Percentiles rank a stretch among this genome's conserved stretches.
Evolutionary conservation across 2,888 invertebrate genomes (phyloP).

Genomic region (Agonopterix subpropinquella): DNA sequence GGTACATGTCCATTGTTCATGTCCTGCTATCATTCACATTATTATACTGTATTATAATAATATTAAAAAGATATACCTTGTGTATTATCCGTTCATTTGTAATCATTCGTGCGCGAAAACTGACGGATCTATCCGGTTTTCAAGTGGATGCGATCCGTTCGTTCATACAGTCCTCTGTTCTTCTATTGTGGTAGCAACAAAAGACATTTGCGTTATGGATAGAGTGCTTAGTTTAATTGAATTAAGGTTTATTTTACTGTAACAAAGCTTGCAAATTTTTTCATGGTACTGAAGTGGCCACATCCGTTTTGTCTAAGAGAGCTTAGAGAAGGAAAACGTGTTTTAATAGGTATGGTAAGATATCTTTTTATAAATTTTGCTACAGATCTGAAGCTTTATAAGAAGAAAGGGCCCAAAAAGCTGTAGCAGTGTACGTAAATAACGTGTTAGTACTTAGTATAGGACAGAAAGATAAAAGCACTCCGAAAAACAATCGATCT

Average conservation of each 20-base stretch:
- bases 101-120: constrained; percentile 61
- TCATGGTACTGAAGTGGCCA: background rate
- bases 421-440: too few relatives aligned
- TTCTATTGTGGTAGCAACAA: constrained; percentile 9
- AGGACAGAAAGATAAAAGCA: too few relatives aligned
- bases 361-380: too few relatives aligned
- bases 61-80: constrained; percentile 69
- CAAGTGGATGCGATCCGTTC: constrained; percentile 43
- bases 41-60: constrained; percentile 53
- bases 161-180: constrained; percentile 13
- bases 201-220: constrained; percentile 10
- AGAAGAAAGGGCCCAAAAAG: too few relatives aligned
- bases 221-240: background rate
- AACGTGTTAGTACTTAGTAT: too few relatives aligned
- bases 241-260: constrained; percentile 2
- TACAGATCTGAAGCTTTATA: too few relatives aligned
- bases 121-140: constrained; percentile 67
- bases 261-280: constrained; percentile 3
- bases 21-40: constrained; percentile 27
- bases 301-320: background rate
- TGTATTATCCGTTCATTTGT: constrained; percentile 44
- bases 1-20: constrained; percentile 24
- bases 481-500: too few relatives aligned
- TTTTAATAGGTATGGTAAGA: too few relatives aligned
- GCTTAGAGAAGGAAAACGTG: background rate